These are phyloP conservation scores for Drosophila eohydei DNA, from an alignment of 2,888 invertebrate species.

Conservation along the genomic window DNA sequence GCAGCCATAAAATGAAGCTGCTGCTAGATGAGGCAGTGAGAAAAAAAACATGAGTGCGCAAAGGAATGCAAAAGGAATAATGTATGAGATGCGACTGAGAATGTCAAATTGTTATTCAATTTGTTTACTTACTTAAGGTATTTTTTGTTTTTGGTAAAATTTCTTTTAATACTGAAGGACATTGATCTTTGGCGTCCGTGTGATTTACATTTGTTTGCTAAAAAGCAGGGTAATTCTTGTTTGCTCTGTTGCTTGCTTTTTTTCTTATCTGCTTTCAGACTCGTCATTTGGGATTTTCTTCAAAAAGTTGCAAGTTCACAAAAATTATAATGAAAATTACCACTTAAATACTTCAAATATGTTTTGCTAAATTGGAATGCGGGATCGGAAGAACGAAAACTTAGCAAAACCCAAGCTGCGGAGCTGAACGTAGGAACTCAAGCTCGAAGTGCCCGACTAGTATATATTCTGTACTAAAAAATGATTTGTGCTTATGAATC, in stretches of 20 bases:
- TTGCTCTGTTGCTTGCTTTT: slow-evolving; percentile 1
- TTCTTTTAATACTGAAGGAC: slow-evolving; percentile 13
- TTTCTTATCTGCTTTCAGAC: slow-evolving; percentile 23
- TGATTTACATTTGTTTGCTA: slow-evolving; percentile 5
- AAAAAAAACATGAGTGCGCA: background rate
- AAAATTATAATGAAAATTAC: background rate
- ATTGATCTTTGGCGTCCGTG: slow-evolving; percentile 13
- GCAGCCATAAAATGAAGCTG: slow-evolving; percentile 5
- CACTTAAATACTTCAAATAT: background rate
- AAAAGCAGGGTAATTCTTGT: background rate
- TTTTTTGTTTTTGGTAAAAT: background rate
- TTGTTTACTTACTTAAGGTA: background rate
- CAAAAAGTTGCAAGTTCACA: background rate
- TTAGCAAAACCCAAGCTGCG: background rate
- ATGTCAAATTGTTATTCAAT: background rate
- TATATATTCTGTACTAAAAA: background rate
- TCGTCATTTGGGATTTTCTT: slow-evolving; percentile 37
- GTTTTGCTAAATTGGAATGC: slow-evolving; percentile 3
- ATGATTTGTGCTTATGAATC: too few relatives aligned
- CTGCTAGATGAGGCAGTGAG: background rate
- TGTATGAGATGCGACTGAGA: background rate
- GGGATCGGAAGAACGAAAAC: slow-evolving; percentile 8
- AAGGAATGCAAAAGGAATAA: slow-evolving; percentile 1
- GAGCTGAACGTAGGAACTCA: background rate
- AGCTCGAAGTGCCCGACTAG: background rate